A percentile compares a stretch with the other conserved stretches of the same genome.
Evolutionary conservation across 2,113 vertebrate species (phyloP).

Genomic region (Periophthalmus modestus): DNA sequence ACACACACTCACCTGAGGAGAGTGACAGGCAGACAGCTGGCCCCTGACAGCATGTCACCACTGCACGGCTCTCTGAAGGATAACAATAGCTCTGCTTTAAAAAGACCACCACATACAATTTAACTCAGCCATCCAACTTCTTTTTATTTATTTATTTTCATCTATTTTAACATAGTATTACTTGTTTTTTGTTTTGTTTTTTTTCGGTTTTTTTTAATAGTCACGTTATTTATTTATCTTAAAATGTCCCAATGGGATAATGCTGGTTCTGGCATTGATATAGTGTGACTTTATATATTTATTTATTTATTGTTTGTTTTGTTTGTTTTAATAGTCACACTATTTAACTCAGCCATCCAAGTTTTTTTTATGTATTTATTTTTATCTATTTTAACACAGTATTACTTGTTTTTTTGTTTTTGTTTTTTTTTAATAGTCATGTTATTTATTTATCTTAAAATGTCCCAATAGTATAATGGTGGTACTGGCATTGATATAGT

Average conservation of each 20-base stretch:
- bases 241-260: no score
- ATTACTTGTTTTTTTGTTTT: no score
- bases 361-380: no score
- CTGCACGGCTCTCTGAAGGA: slow-evolving; percentile 51
- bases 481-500: not conserved
- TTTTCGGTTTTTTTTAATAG: not conserved
- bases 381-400: no score
- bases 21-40: slow-evolving; percentile 68
- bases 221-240: not conserved
- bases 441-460: not conserved
- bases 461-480: no score
- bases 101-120: slow-evolving; percentile 9
- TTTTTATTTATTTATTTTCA: not conserved
- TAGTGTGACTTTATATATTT: no score
- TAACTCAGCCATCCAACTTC: not conserved
- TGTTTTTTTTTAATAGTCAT: not conserved
- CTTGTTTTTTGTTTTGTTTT: not conserved
- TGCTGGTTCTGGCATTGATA: no score
- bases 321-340: no score
- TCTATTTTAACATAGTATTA: not conserved
- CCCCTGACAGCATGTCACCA: slow-evolving; percentile 54
- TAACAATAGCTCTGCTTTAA: slow-evolving; percentile 47
- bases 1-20: slow-evolving; percentile 31
- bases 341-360: no score
- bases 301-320: no score